Evolutionary conservation across 2,888 invertebrate genomes (phyloP), one percentile per base, ranked within the genome.

Genomic region (Cantharis rustica): DNA sequence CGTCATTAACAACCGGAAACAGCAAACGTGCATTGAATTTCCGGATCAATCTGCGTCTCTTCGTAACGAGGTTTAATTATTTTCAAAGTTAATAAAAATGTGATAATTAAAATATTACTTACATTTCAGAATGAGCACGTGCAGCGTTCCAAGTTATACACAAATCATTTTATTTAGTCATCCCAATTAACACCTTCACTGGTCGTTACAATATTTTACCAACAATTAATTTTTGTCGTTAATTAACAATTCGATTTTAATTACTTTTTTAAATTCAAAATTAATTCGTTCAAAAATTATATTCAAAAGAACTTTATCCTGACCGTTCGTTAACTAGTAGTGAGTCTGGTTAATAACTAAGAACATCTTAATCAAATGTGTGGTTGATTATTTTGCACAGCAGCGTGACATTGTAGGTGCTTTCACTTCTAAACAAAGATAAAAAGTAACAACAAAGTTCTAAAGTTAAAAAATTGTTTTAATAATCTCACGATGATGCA

Each of bases 1-100:
- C 76, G 76, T 73, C 72, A 76, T 47, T 72, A 71, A 75, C 75
- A 75, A 72, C 64, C 76, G 76, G 76, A 76, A 76, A 73, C 76
- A 64, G 61, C 17, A 69, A 66, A 76, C 76, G 76, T 76, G 76
- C 69, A 31, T 16, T 73, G 70, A 76, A 73, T 76, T 73, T 75
- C 75, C 69, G 75, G 71, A 71, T 71, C 61, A 47, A 61, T 68
- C 13, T 61, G 61, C 63, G 16, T 20, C 16, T 66, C 23, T 66
- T 66, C 64, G 47, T 47, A n/a, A 47, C 47, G 7, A 47, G 47
- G 47, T 47, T 47, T 47, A 47, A 47, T 47, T 47, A 47, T n/a
- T 47, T 47, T n/a, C 1, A 4, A 31, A 47, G 47, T 47, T 47
- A 47, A n/a, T 47, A 47, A 47, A 47, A 47, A 9, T 47, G 47